Percentiles rank a stretch among this genome's conserved stretches.
Conservation (phyloP, 2,113 vertebrate genomes). For the Bufo gargarizans region DNA sequence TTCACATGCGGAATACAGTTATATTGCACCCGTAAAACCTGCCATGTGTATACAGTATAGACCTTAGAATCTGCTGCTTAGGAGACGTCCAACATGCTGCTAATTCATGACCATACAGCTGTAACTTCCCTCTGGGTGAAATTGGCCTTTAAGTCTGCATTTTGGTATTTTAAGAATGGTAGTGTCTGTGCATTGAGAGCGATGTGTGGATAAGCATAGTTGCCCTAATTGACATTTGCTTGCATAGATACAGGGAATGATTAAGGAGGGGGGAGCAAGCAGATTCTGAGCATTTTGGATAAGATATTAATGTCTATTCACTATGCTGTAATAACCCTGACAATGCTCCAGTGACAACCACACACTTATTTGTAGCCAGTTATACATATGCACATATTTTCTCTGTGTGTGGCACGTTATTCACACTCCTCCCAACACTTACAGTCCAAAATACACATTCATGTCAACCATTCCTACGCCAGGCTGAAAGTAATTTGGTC, state of each 20-base stretch:
- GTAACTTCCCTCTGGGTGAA: not conserved
- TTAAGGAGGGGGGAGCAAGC: not conserved
- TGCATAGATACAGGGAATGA: too few species aligned
- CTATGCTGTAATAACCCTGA: not conserved
- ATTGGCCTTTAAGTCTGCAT: not conserved
- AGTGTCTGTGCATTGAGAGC: not conserved
- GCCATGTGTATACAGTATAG: not conserved
- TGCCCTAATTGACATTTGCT: not conserved
- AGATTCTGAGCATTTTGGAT: not conserved
- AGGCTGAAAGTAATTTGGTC: constrained; percentile 29
- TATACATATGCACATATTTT: not conserved
- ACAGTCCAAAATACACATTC: constrained; percentile 15
- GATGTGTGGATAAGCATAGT: not conserved
- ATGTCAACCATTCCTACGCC: not conserved
- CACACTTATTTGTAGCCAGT: not conserved
- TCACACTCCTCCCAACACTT: not conserved
- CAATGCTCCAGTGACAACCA: not conserved
- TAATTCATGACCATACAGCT: not conserved
- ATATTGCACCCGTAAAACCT: too few species aligned
- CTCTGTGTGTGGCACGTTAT: not conserved
- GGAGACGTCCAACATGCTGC: not conserved
- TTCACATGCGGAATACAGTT: not conserved
- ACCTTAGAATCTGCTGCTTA: not conserved
- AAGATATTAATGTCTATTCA: not conserved
- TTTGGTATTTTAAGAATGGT: not conserved